A percentile compares a stretch with the other conserved stretches of the same genome.
phyloP scores from a whole-genome alignment of 2,888 invertebrate genomes.

The Hirtodrosophila trivittata region DNA sequence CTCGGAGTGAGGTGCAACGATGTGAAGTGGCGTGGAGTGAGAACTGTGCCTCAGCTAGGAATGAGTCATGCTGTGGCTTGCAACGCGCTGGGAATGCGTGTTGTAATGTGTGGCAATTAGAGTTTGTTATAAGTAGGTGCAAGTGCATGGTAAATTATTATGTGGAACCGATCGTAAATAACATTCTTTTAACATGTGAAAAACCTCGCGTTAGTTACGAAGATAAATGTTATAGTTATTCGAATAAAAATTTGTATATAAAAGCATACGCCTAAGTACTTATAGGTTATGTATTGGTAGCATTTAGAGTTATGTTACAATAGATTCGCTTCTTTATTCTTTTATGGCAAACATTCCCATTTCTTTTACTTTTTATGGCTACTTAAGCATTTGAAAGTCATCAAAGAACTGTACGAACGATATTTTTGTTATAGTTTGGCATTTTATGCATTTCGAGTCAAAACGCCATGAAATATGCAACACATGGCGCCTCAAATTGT shows the following conservation, averaged over 20 bases:
- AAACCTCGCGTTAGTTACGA: neutral
- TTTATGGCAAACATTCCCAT: slow-evolving; percentile 9
- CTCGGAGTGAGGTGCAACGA: slow-evolving; percentile 2
- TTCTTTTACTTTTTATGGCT: slow-evolving; percentile 55
- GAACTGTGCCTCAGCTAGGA: slow-evolving; percentile 10
- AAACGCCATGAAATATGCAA: slow-evolving; percentile 76
- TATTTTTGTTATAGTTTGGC: slow-evolving; percentile 28
- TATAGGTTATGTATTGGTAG: too few species aligned
- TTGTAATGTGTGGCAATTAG: slow-evolving; percentile 57
- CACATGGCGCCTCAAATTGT: slow-evolving; percentile 73
- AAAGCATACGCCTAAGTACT: too few species aligned
- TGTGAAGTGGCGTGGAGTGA: slow-evolving; percentile 31
- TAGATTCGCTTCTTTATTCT: neutral
- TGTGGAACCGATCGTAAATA: slow-evolving; percentile 25
- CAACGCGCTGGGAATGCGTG: slow-evolving; percentile 38
- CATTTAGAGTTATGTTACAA: too few species aligned
- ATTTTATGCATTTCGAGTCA: slow-evolving; percentile 61
- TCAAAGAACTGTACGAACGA: slow-evolving; percentile 47
- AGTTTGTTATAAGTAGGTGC: slow-evolving; percentile 37
- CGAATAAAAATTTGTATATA: too few species aligned
- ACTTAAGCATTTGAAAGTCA: slow-evolving; percentile 63
- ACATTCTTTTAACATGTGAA: slow-evolving; percentile 1
- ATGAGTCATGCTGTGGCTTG: slow-evolving; percentile 49
- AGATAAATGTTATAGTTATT: neutral
- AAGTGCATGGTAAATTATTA: slow-evolving; percentile 47